These are phyloP conservation scores for Silurus lanzhouensis DNA, from an alignment of 2,797 vertebrate species.

Conservation along the genomic window DNA sequence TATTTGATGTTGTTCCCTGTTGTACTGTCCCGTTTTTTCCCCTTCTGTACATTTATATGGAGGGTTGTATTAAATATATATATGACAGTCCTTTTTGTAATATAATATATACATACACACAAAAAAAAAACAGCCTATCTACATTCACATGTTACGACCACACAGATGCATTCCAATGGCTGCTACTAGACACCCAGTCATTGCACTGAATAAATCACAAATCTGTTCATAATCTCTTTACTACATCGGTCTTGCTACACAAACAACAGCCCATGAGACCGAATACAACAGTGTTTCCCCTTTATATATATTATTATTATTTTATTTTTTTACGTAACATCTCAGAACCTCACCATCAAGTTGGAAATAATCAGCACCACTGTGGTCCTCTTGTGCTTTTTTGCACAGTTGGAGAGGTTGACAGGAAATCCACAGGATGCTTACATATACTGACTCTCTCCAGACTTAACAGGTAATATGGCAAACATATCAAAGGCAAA, in stretches of 20 bases:
- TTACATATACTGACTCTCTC: slow-evolving; percentile 72
- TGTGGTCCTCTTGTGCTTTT: slow-evolving; percentile 7
- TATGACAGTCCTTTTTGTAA: slow-evolving; percentile 35
- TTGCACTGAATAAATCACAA: slow-evolving; percentile 63
- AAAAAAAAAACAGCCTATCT: not conserved
- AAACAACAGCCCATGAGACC: slow-evolving; percentile 13
- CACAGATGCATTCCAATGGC: not conserved
- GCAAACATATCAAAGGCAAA: slow-evolving; percentile 74
- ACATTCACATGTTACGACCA: not conserved
- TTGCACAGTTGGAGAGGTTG: slow-evolving; percentile 48
- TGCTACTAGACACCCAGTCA: slow-evolving; percentile 57
- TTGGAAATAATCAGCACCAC: slow-evolving; percentile 19
- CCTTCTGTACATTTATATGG: slow-evolving; percentile 65
- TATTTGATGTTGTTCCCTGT: slow-evolving; percentile 68
- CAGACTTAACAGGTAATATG: slow-evolving; percentile 76
- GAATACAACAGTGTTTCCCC: not conserved
- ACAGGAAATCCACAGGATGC: slow-evolving; percentile 71
- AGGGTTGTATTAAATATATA: slow-evolving; percentile 75
- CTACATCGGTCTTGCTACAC: not conserved
- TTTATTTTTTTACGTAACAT: slow-evolving; percentile 1
- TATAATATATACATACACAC: no score
- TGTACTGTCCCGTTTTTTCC: slow-evolving; percentile 59
- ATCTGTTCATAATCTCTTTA: slow-evolving; percentile 24
- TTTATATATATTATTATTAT: not conserved
- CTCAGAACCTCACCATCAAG: slow-evolving; percentile 19